Evolutionary conservation across 23 tunicate species (phyloP).

Genomic region (Styela plicata): DNA sequence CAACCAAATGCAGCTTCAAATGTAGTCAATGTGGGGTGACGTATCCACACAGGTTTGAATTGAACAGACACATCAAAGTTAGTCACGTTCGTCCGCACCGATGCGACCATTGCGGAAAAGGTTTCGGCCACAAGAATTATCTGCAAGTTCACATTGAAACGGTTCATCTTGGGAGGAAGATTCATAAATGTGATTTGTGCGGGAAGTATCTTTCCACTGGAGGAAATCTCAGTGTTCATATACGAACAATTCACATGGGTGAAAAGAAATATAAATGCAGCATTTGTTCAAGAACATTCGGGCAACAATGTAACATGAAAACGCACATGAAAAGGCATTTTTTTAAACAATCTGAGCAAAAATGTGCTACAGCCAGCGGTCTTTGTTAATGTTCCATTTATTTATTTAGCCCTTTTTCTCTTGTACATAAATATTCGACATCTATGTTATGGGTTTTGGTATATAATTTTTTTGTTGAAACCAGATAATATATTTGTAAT

Average conservation of each 20-base stretch:
- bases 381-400: not conserved
- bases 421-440: no score
- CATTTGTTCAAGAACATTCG: conserved; percentile 87
- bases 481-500: no score
- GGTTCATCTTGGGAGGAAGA: conserved; percentile 82
- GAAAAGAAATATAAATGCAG: conserved; percentile 95
- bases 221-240: conserved; percentile 90
- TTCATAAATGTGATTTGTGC: conserved; percentile 79
- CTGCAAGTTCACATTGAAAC: conserved; percentile 90
- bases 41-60: conserved; percentile 88
- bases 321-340: conserved; percentile 94
- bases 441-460: no score
- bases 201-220: conserved; percentile 91
- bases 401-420: no score
- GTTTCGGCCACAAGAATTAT: conserved; percentile 93
- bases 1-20: not conserved
- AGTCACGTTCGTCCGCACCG: conserved; percentile 92
- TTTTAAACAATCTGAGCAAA: conserved; percentile 23
- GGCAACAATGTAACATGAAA: conserved; percentile 98
- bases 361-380: not conserved
- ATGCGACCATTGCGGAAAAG: conserved; percentile 84
- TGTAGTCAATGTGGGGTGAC: conserved; percentile 77
- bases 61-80: conserved; percentile 94
- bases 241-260: conserved; percentile 92
- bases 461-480: no score